These are phyloP conservation scores for Denticeps clupeoides DNA, from an alignment of 2,797 vertebrate species.

Conservation along the genomic window DNA sequence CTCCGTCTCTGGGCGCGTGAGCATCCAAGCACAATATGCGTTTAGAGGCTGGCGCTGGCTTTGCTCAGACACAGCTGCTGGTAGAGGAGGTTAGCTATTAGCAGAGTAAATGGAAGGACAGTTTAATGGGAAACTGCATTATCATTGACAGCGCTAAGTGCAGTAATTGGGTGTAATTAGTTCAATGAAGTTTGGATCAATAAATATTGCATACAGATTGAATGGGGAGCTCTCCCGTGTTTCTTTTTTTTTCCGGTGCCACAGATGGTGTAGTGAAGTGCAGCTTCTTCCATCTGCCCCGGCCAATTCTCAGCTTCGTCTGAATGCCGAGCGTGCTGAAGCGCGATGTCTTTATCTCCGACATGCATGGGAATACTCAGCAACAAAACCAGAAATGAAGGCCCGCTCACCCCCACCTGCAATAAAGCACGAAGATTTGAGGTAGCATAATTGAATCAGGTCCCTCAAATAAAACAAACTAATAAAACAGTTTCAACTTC, in stretches of 20 bases:
- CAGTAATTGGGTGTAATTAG: slow-evolving; percentile 33
- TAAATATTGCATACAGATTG: slow-evolving; percentile 27
- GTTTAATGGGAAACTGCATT: slow-evolving; percentile 22
- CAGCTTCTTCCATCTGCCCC: background rate
- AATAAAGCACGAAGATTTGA: slow-evolving; percentile 30
- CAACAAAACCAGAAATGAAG: background rate
- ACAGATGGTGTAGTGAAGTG: slow-evolving; percentile 24
- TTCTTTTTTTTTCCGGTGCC: no score
- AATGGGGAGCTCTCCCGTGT: slow-evolving; percentile 9
- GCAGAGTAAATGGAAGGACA: slow-evolving; percentile 17
- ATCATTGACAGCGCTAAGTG: slow-evolving; percentile 22
- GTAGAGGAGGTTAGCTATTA: slow-evolving; percentile 26
- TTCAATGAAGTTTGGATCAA: slow-evolving; percentile 27
- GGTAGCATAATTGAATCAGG: slow-evolving; percentile 30
- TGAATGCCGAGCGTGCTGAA: background rate
- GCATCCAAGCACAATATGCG: no score
- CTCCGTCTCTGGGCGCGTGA: no score
- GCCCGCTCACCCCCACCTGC: slow-evolving; percentile 27
- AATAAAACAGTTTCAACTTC: slow-evolving; percentile 20
- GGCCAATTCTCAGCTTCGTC: slow-evolving; percentile 1
- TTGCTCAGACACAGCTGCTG: slow-evolving; percentile 23
- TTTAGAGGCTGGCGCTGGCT: no score
- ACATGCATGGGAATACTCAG: background rate
- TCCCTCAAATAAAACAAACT: slow-evolving; percentile 18
- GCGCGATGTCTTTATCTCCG: background rate